Evolutionary conservation across 2,797 vertebrate species (phyloP).

Genomic region (Basileuterus tristriatus): DNA sequence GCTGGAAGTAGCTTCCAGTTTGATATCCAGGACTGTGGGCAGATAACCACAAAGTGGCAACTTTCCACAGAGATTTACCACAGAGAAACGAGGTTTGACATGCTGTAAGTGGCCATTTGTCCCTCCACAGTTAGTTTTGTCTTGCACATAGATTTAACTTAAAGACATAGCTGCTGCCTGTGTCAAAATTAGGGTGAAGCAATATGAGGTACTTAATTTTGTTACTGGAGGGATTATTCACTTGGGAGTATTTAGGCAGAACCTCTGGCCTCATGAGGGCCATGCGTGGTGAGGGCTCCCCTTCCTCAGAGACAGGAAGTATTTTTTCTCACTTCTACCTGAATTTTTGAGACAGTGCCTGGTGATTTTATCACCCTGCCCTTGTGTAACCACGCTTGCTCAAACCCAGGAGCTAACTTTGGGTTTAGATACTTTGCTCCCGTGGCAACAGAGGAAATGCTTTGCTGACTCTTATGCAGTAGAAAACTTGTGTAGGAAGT

Average conservation of each 20-base stretch:
- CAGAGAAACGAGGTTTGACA: fast-evolving
- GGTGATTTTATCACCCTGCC: neutral
- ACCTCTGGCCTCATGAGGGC: fast-evolving
- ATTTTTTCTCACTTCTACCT: neutral
- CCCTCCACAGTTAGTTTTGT: neutral
- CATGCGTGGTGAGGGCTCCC: neutral
- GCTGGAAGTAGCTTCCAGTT: neutral
- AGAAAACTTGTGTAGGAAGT: neutral
- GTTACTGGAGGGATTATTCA: neutral
- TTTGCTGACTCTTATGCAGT: neutral
- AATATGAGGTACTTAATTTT: neutral
- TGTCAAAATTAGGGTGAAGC: neutral
- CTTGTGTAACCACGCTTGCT: neutral
- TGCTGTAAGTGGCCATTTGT: neutral
- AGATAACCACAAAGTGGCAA: neutral
- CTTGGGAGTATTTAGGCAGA: neutral
- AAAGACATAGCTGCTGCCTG: neutral
- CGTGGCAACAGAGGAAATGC: fast-evolving
- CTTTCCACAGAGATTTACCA: neutral
- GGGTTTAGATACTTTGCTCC: neutral
- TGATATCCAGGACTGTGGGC: neutral
- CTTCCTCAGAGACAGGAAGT: neutral
- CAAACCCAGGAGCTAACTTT: neutral
- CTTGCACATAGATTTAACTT: neutral
- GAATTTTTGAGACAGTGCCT: neutral